Evolutionary conservation across 2,797 vertebrate species (phyloP).

Genomic region (Zalophus californianus): DNA sequence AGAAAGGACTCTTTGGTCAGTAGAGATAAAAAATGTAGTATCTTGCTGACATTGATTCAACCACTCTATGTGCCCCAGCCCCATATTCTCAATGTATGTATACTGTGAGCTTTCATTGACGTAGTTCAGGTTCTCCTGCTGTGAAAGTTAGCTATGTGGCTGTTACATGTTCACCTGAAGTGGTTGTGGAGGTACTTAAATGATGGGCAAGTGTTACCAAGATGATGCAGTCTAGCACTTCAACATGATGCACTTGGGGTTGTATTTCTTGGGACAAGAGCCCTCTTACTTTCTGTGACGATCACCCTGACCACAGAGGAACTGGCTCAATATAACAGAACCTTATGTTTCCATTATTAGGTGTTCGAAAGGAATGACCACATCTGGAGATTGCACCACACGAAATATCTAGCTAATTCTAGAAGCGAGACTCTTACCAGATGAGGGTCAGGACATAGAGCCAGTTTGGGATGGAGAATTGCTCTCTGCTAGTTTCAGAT

Average conservation of each 20-base stretch:
- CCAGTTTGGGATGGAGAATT: neutral
- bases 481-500: neutral
- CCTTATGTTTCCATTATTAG: neutral
- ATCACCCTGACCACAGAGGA: neutral
- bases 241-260: neutral
- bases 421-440: neutral
- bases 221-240: neutral
- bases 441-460: neutral
- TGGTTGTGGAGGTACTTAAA: neutral
- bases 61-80: neutral
- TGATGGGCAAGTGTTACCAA: neutral
- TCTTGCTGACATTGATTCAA: neutral
- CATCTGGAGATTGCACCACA: neutral
- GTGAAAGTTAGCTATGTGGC: neutral
- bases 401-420: conserved; percentile 44
- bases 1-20: neutral
- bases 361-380: neutral
- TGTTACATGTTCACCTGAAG: neutral
- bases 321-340: neutral
- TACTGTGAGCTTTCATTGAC: neutral
- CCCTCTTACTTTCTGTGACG: neutral
- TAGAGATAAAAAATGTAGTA: neutral
- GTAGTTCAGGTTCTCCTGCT: neutral
- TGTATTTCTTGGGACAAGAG: neutral
- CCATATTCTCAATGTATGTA: neutral